phyloP scores from a whole-genome alignment of 2,888 invertebrate species.

The Xestoiulus laeticollis region DNA sequence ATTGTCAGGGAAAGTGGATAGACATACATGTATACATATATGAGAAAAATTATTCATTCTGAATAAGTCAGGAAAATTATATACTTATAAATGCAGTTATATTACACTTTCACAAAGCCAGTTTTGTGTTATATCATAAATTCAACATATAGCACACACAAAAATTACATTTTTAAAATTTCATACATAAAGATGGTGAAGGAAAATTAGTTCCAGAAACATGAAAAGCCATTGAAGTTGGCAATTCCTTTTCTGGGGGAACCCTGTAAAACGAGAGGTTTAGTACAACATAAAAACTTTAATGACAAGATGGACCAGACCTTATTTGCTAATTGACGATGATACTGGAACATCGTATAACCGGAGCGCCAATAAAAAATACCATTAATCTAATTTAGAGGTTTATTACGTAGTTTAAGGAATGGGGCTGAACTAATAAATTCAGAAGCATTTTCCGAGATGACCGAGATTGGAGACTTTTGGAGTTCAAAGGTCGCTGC shows the following conservation, averaged over 20 bases:
- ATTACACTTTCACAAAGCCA: too few species aligned
- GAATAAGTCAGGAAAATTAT: too few species aligned
- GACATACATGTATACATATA: too few species aligned
- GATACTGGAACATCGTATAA: background rate
- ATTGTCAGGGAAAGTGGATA: too few species aligned
- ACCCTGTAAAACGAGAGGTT: background rate
- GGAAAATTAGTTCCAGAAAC: too few species aligned
- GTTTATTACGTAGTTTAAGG: background rate
- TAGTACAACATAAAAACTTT: background rate
- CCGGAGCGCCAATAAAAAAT: background rate
- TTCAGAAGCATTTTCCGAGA: background rate
- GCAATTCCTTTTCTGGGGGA: background rate
- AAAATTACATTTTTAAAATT: too few species aligned
- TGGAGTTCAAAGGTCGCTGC: background rate
- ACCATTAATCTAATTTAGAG: background rate
- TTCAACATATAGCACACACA: too few species aligned
- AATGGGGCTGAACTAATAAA: constrained; percentile 16
- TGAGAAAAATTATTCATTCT: too few species aligned
- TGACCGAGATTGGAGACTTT: background rate
- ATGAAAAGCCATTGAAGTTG: too few species aligned
- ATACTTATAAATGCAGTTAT: too few species aligned
- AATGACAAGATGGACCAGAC: background rate
- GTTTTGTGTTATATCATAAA: too few species aligned
- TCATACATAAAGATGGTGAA: too few species aligned
- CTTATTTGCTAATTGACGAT: background rate